Conservation (phyloP, 2,888 invertebrate species). For the Lasioglossum leucozonium region DNA sequence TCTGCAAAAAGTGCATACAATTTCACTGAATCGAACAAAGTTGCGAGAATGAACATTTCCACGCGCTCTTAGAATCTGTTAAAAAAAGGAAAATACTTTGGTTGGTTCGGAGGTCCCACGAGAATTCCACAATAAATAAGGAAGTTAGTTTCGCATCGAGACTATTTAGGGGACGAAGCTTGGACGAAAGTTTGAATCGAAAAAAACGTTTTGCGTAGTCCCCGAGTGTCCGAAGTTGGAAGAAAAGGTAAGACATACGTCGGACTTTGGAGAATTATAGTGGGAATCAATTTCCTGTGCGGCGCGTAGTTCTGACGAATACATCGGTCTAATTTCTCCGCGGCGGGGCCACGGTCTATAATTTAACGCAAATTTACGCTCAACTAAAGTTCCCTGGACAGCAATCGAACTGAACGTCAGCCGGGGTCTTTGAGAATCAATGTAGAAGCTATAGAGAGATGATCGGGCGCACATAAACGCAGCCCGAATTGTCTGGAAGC, state of each 20-base stretch:
- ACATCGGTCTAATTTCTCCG: conserved; percentile 29
- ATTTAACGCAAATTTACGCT: conserved; percentile 54
- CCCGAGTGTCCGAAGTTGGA: background rate
- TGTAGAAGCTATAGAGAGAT: conserved; percentile 53
- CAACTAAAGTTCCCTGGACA: conserved; percentile 45
- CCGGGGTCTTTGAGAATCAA: conserved; percentile 53
- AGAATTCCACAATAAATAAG: too few relatives aligned
- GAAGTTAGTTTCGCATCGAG: too few relatives aligned
- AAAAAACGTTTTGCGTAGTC: background rate
- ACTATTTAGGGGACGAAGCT: too few relatives aligned
- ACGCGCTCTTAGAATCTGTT: too few relatives aligned
- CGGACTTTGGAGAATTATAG: conserved; percentile 11
- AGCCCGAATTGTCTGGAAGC: conserved; percentile 57
- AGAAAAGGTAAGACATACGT: background rate
- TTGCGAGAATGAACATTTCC: too few relatives aligned
- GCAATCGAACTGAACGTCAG: conserved; percentile 52
- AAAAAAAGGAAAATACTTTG: too few relatives aligned
- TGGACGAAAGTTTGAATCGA: background rate
- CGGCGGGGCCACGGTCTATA: conserved; percentile 29
- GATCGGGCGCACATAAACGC: conserved; percentile 59
- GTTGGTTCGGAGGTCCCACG: too few relatives aligned
- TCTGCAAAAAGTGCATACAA: too few relatives aligned
- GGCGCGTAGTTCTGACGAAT: conserved; percentile 15
- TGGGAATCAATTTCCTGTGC: conserved; percentile 11
- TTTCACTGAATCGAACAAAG: too few relatives aligned